Evolutionary conservation across 2,888 invertebrate genomes (phyloP), one percentile per base, ranked within the genome.

Genomic region (Leptopilina myrica): DNA sequence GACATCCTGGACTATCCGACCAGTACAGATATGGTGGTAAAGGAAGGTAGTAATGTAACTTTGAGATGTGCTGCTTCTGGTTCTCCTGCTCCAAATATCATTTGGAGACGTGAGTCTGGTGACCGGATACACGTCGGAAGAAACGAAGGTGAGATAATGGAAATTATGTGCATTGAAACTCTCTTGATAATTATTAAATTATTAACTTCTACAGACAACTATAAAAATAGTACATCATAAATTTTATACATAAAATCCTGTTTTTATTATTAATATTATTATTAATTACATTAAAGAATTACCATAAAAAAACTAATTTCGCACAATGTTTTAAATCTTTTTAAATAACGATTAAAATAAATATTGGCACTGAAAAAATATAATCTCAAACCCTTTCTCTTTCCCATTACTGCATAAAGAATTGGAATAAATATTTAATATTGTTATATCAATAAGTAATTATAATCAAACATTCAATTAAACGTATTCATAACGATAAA

Each of bases 31-130:
- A 96, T 97, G 95, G 96, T 96, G 53, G 96, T 96, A 69, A 93
- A 96, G 64, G 98, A 98, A 92, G 97, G 97, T 15, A 95, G 95
- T 76, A 96, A 97, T 84, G 96, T 97, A 81, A 96, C 96, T 87
- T 93, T 98, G 79, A 94, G 95, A 83, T 98, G 98, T 90, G 96
- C 97, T 53, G 98, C 97, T 26, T 96, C 95, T 15, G 97, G 98
- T 76, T 96, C 96, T n/a, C 98, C 98, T 3, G 76, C 81, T 64
- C 90, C 90, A 5, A 95, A 95, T 86, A 97, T 98, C 91, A 95
- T 95, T 83, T 98, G 98, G 98, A 93, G 96, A 84, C 93, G 97
- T 84, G 97, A 97, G 91, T 96, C 96, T 88, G 95, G 95, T 79
- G 95, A 95, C 89, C 93, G 94, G 79, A 96, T 97, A 89, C 94